Conservation (phyloP, 1,140 invertebrate species). For the Drosophila sproati region DNA sequence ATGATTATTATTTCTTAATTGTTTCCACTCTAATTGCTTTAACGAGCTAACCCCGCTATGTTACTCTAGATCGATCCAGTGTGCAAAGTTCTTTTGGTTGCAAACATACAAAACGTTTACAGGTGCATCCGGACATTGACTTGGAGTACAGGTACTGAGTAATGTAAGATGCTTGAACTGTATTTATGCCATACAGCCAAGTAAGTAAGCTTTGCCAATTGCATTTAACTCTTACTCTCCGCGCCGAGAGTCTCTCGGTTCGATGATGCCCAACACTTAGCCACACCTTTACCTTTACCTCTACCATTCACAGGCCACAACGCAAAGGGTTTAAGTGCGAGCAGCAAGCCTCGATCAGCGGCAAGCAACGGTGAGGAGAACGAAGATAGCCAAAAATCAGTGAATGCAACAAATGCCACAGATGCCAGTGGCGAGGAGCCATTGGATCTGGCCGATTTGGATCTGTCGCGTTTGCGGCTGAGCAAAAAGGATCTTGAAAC, state of each 20-base stretch:
- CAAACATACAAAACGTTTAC: slow-evolving; percentile 65
- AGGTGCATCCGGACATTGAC: slow-evolving; percentile 34
- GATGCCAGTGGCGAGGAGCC: slow-evolving; percentile 79
- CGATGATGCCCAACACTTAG: not conserved
- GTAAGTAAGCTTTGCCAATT: slow-evolving; percentile 29
- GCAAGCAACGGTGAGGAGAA: slow-evolving; percentile 51
- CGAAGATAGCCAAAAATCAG: slow-evolving; percentile 3
- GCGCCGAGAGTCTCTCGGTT: not conserved
- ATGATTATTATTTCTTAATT: slow-evolving; percentile 7
- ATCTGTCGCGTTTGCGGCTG: slow-evolving; percentile 87
- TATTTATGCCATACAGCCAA: not conserved
- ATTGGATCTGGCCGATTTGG: slow-evolving; percentile 88
- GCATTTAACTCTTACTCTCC: slow-evolving; percentile 6
- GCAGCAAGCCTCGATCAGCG: slow-evolving; percentile 43
- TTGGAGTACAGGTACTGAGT: slow-evolving; percentile 22
- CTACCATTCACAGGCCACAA: slow-evolving; percentile 58
- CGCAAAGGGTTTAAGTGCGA: slow-evolving; percentile 16
- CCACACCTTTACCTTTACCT: slow-evolving; percentile 2
- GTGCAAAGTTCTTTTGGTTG: slow-evolving; percentile 73
- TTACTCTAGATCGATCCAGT: slow-evolving; percentile 27
- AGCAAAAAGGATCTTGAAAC: slow-evolving; percentile 88
- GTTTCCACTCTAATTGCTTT: slow-evolving; percentile 24
- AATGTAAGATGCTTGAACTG: slow-evolving; percentile 6
- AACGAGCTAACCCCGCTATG: slow-evolving; percentile 39
- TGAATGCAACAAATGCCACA: not conserved